Percentiles rank a stretch among this genome's conserved stretches.
Evolutionary conservation across 1,140 invertebrate genomes (phyloP).

Genomic region (Meloidogyne floridensis): DNA sequence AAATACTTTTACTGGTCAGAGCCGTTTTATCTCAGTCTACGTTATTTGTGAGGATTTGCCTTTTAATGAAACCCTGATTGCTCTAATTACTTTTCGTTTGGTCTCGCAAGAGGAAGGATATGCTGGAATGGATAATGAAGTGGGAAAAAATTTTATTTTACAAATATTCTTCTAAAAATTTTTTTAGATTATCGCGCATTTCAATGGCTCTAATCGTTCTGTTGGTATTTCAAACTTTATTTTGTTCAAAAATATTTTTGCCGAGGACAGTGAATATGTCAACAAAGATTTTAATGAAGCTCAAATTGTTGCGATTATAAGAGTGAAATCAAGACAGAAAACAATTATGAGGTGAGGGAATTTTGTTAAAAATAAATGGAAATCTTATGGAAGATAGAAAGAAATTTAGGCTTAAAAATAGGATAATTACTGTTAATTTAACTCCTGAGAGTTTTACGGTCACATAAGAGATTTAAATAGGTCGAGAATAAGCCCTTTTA

Average conservation of each 20-base stretch:
- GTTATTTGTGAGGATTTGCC: neutral
- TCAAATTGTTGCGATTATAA: neutral
- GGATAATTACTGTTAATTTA: no score
- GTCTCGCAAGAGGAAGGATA: neutral
- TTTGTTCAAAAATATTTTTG: neutral
- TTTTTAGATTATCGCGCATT: neutral
- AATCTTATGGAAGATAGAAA: neutral
- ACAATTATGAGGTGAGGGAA: neutral
- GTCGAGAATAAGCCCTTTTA: no score
- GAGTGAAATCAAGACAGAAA: conserved; percentile 1
- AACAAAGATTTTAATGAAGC: neutral
- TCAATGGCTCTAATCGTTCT: neutral
- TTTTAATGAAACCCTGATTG: neutral
- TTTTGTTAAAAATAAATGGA: neutral
- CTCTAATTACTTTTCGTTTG: neutral
- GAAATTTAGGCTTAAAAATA: neutral
- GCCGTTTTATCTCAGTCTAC: neutral
- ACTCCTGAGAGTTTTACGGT: no score
- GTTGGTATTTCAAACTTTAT: neutral
- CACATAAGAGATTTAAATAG: no score
- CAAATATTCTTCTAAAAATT: no score
- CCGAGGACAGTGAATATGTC: neutral
- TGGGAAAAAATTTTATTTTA: no score
- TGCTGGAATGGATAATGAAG: no score
- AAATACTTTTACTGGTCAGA: conserved; percentile 4